Base-by-base conservation (phyloP, 1,140 invertebrate genomes). In the Asobara japonica region DNA sequence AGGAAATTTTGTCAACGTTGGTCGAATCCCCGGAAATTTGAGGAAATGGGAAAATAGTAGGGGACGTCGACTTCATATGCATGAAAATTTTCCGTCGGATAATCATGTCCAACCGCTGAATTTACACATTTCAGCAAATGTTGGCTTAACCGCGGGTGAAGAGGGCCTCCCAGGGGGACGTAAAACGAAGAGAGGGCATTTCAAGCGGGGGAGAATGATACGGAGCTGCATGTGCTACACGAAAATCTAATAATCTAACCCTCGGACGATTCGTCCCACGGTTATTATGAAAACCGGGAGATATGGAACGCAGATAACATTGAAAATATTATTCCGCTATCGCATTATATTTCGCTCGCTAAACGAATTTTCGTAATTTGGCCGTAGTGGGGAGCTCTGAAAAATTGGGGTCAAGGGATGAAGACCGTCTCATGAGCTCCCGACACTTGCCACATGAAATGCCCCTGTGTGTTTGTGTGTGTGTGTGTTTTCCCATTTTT, bases 81-180 rank as follows among this genome's bases (percentile, higher is more conserved):
- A 56, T 56, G 51, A 56, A 56, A 56, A 56, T 56, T 56, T 22
- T 27, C 51, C 51, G 18, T 22, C 18, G 13, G 29, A 31, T 31
- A 31, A 62, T 62, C 60, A 62, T 62, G 27, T 62, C 29, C 29
- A 27, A 62, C 60, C 60, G 29, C 60, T 62, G 60, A 16, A 62
- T 62, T 62, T 30, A 30, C 27, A 62, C 25, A 62, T 31, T 62
- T 62, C 27, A 62, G 25, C n/a, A 62, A 62, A 62, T 62, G 29
- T 62, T 62, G 60, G 25, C n/a, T 30, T 30, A 62, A 31, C 60
- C 29, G 51, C 51, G 25, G 51, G 51, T 25, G 51, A 56, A 56
- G 22, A 22, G 20, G 51, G 22, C 6, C 13, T 18, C 7, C 20
- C 25, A 22, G 22, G 13, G 51, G 20, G 45, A 20, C 20, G 20